Percentiles rank a stretch among this genome's conserved stretches.
Conservation (phyloP, 2,888 invertebrate genomes). For the Tethea ocularis region DNA sequence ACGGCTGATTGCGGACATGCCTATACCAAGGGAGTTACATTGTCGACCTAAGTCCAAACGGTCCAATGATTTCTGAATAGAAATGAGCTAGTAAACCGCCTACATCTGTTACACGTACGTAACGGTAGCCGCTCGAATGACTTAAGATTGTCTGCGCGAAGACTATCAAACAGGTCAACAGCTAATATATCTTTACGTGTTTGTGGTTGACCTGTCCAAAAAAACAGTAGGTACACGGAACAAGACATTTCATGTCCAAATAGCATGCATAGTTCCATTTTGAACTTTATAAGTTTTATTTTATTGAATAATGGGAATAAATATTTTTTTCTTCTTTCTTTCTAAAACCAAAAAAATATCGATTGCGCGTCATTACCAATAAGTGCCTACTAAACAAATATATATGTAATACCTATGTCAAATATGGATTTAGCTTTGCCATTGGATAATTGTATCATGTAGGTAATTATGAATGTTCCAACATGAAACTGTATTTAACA, state of each 20-base stretch:
- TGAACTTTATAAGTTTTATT: too few relatives aligned
- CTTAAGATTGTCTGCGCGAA: constrained; percentile 9
- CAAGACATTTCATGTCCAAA: not conserved
- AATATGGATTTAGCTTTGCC: too few relatives aligned
- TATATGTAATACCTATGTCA: too few relatives aligned
- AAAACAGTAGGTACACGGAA: not conserved
- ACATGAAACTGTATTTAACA: too few relatives aligned
- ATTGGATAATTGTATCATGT: too few relatives aligned
- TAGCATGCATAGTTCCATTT: too few relatives aligned
- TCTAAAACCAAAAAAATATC: too few relatives aligned
- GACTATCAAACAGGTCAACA: not conserved
- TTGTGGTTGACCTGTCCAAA: not conserved
- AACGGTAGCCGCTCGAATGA: constrained; percentile 10
- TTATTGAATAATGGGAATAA: too few relatives aligned
- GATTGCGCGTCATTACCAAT: too few relatives aligned
- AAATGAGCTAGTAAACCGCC: constrained; percentile 38
- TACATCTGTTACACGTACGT: constrained; percentile 24
- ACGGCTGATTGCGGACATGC: constrained; percentile 48
- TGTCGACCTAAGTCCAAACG: constrained; percentile 45
- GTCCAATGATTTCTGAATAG: constrained; percentile 51
- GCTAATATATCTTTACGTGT: constrained; percentile 2
- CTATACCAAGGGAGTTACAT: constrained; percentile 34
- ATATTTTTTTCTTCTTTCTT: too few relatives aligned
- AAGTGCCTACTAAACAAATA: too few relatives aligned
- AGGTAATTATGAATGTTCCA: too few relatives aligned